phyloP scores from a whole-genome alignment of 2,113 vertebrate genomes.

The Colius striatus region DNA sequence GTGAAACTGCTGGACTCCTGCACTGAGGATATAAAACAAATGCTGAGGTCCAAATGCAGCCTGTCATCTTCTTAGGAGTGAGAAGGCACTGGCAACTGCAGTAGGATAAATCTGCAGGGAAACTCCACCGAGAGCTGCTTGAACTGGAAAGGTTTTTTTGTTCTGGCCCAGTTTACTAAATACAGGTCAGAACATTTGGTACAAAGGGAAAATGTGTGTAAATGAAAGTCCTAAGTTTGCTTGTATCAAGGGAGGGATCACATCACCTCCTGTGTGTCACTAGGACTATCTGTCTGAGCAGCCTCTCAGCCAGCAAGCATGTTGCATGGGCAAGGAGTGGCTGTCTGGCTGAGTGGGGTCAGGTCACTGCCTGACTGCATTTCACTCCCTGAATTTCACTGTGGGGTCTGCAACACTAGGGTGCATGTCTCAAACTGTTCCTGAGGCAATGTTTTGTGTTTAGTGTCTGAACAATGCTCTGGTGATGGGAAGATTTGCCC shows the following conservation, averaged over 20 bases:
- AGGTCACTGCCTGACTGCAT: neutral
- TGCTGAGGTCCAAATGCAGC: neutral
- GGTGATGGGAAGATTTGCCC: neutral
- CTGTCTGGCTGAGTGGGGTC: neutral
- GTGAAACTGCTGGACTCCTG: neutral
- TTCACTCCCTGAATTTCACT: neutral
- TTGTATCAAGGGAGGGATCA: neutral
- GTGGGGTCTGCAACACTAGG: neutral
- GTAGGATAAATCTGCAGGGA: neutral
- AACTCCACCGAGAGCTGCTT: neutral
- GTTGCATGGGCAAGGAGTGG: accelerated
- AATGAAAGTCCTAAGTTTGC: neutral
- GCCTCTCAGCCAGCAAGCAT: neutral
- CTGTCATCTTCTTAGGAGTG: neutral
- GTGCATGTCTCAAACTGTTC: neutral
- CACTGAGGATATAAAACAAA: neutral
- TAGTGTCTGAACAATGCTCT: neutral
- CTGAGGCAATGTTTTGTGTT: neutral
- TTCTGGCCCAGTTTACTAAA: neutral
- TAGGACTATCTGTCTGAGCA: neutral
- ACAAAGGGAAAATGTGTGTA: neutral
- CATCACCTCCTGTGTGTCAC: neutral
- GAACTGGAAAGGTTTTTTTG: neutral
- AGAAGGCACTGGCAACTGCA: neutral
- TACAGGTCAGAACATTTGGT: neutral